Percentiles rank a stretch among this genome's conserved stretches.
Conservation (phyloP, 2,113 vertebrate genomes). For the Gymnorhina tibicen region DNA sequence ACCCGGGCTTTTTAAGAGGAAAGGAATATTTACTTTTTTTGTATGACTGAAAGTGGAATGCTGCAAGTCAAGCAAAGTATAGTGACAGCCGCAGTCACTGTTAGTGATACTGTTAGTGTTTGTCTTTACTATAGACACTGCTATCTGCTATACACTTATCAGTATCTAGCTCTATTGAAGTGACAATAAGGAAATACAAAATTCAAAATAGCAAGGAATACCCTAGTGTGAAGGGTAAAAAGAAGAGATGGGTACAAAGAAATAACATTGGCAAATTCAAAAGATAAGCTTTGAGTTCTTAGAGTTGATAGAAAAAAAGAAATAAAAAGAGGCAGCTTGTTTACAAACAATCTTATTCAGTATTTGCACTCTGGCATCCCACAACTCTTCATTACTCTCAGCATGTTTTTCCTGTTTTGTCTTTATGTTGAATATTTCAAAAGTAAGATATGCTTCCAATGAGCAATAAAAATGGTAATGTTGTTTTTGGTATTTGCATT, state of each 20-base stretch:
- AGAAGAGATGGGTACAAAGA: not conserved
- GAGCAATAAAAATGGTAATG: slow-evolving; percentile 13
- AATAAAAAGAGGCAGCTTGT: not conserved
- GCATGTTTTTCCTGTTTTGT: slow-evolving; percentile 6
- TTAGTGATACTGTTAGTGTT: not conserved
- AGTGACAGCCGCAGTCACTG: not conserved
- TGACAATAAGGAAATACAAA: not conserved
- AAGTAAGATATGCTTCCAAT: not conserved
- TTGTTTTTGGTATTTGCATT: not conserved
- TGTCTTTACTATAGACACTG: not conserved
- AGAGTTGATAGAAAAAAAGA: not conserved
- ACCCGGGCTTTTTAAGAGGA: not conserved
- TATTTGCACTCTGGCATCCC: slow-evolving; percentile 5
- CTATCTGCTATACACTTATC: not conserved
- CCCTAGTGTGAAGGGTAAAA: not conserved
- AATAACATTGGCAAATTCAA: not conserved
- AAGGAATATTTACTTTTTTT: not conserved
- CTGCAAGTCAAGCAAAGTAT: not conserved
- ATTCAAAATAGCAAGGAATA: not conserved
- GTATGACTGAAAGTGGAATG: not conserved
- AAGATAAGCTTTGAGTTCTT: not conserved
- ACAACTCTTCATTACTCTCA: not conserved
- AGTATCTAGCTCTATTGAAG: not conserved
- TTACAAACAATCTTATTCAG: slow-evolving; percentile 5
- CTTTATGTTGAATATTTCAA: not conserved